phyloP scores from a whole-genome alignment of 2,113 vertebrate genomes.

The Pipa parva region DNA sequence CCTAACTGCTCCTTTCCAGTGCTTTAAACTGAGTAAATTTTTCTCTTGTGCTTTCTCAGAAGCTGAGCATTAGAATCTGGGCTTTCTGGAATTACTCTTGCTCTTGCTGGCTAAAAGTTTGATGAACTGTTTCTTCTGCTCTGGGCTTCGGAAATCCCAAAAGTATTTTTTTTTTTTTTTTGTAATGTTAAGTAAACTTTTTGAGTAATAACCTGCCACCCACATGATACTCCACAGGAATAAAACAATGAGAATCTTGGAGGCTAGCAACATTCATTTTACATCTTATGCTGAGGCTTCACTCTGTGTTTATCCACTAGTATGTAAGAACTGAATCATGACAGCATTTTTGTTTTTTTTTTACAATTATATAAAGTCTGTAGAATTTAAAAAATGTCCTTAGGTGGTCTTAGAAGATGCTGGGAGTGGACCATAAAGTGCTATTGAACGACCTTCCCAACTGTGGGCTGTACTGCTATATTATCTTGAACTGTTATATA shows the following conservation, averaged over 20 bases:
- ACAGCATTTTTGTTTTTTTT: too few species aligned
- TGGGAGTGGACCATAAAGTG: too few species aligned
- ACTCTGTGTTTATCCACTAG: neutral
- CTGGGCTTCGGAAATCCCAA: neutral
- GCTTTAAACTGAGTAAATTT: neutral
- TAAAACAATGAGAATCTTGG: too few species aligned
- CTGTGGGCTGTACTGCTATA: too few species aligned
- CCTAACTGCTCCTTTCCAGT: neutral
- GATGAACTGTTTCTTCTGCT: constrained; percentile 2
- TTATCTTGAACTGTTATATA: too few species aligned
- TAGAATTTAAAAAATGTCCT: too few species aligned
- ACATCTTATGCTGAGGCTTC: too few species aligned
- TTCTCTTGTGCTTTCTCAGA: neutral
- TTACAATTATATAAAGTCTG: too few species aligned
- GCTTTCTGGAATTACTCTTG: neutral
- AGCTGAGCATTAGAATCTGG: neutral
- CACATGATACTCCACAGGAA: neutral
- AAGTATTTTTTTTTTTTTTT: neutral
- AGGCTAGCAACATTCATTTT: too few species aligned
- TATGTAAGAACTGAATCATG: too few species aligned
- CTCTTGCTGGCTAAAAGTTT: neutral
- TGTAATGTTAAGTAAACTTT: neutral
- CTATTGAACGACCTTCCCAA: too few species aligned
- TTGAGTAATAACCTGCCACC: neutral
- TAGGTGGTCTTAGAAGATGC: too few species aligned